Conservation (phyloP, 1,140 invertebrate species). For the Chelonus insularis region DNA sequence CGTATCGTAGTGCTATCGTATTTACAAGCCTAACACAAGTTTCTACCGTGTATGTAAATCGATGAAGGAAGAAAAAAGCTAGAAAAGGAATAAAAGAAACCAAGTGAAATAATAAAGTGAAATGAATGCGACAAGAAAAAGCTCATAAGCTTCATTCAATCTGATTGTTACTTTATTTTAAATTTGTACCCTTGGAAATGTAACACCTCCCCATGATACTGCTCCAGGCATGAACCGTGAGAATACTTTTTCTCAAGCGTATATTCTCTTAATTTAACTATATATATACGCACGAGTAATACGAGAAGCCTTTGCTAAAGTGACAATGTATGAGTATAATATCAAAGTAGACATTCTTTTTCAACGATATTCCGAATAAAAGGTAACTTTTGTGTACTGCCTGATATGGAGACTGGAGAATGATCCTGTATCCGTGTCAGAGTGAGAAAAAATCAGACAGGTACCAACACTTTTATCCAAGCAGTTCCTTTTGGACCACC, state of each 20-base stretch:
- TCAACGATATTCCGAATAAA: not conserved
- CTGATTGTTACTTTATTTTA: not conserved
- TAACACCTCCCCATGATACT: conserved; percentile 5
- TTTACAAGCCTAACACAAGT: conserved; percentile 26
- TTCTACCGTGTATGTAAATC: conserved; percentile 22
- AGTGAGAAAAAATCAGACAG: conserved; percentile 3
- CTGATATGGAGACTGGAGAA: not conserved
- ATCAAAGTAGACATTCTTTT: too few species aligned
- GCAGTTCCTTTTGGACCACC: conserved; percentile 56
- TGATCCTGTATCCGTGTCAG: not conserved
- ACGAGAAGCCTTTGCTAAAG: conserved; percentile 29
- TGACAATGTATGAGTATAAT: too few species aligned
- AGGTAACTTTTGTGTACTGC: not conserved
- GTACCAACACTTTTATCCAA: conserved; percentile 9
- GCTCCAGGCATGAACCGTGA: conserved; percentile 43
- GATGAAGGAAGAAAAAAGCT: conserved; percentile 14
- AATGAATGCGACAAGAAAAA: not conserved
- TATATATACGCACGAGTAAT: conserved; percentile 43
- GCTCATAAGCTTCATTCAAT: not conserved
- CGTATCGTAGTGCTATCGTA: conserved; percentile 24
- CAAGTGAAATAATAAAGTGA: not conserved
- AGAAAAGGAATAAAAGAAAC: not conserved
- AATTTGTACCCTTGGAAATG: conserved; percentile 6
- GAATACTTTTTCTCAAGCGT: conserved; percentile 36
- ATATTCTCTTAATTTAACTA: conserved; percentile 42